These are phyloP conservation scores for Protobothrops flavoviridis DNA, from an alignment of 2,113 vertebrate genomes.

Conservation along the genomic window DNA sequence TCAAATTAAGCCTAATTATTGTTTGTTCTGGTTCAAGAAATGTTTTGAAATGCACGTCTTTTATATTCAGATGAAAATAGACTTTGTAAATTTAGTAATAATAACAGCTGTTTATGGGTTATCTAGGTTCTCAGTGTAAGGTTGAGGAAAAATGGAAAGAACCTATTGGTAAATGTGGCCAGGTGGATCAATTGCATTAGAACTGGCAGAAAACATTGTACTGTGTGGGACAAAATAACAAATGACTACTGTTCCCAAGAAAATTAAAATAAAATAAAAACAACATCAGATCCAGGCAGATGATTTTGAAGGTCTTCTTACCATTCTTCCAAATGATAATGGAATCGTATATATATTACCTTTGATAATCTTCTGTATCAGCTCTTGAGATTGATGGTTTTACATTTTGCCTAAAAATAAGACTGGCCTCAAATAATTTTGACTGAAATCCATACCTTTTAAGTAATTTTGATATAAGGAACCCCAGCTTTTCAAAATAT, in stretches of 20 bases:
- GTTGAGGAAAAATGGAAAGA: not conserved
- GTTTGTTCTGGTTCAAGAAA: not conserved
- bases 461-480: not conserved
- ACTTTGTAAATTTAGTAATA: not conserved
- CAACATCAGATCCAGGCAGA: not conserved
- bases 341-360: not conserved
- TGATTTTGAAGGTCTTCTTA: not conserved
- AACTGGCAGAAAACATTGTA: not conserved
- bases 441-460: not conserved
- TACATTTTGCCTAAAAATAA: not conserved
- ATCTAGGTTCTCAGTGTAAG: not conserved
- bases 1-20: not conserved
- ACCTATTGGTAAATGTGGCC: not conserved
- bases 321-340: not conserved
- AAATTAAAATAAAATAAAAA: not conserved
- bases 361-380: not conserved
- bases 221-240: not conserved
- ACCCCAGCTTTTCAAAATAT: not conserved
- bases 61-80: not conserved
- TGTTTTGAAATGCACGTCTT: not conserved
- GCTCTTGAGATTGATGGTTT: not conserved
- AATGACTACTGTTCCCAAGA: not conserved
- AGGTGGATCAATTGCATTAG: not conserved
- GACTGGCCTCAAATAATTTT: not conserved
- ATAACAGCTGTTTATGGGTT: not conserved